phyloP scores from a whole-genome alignment of 1,140 invertebrate species.

The Ceratina calcarata region DNA sequence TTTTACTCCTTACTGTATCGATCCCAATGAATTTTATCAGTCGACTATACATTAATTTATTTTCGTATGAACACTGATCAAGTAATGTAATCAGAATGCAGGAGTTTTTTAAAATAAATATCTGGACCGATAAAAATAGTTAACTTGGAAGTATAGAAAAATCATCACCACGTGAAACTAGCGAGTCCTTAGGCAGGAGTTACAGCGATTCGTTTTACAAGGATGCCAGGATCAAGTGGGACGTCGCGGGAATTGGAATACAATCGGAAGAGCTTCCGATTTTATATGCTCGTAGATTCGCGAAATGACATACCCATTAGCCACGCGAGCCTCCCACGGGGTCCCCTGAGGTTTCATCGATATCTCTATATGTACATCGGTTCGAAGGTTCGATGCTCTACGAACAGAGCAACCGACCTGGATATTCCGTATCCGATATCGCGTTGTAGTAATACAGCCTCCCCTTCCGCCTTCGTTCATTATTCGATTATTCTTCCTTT shows the following conservation, averaged over 20 bases:
- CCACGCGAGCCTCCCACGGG: conserved; percentile 17
- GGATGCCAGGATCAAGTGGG: conserved; percentile 16
- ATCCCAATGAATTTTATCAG: too few species aligned
- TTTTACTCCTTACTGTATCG: too few species aligned
- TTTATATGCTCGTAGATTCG: conserved; percentile 55
- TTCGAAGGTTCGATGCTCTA: conserved; percentile 30
- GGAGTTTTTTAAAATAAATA: too few species aligned
- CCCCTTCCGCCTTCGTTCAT: neutral
- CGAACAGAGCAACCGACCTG: conserved; percentile 29
- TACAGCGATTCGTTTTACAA: conserved; percentile 14
- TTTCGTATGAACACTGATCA: too few species aligned
- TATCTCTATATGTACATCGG: conserved; percentile 56
- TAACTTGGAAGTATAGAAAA: neutral
- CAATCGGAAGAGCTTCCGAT: conserved; percentile 38
- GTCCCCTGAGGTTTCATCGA: conserved; percentile 40
- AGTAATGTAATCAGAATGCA: too few species aligned
- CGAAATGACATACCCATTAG: conserved; percentile 59
- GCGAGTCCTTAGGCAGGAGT: neutral
- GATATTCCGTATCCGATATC: conserved; percentile 63
- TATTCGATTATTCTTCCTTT: neutral
- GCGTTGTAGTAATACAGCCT: conserved; percentile 45
- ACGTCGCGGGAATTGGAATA: conserved; percentile 38
- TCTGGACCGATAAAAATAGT: neutral
- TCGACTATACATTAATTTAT: too few species aligned
- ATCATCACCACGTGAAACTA: neutral